Evolutionary conservation across 2,113 vertebrate species (phyloP), one percentile per base, ranked within the genome.

Genomic region (Penelope pileata): DNA sequence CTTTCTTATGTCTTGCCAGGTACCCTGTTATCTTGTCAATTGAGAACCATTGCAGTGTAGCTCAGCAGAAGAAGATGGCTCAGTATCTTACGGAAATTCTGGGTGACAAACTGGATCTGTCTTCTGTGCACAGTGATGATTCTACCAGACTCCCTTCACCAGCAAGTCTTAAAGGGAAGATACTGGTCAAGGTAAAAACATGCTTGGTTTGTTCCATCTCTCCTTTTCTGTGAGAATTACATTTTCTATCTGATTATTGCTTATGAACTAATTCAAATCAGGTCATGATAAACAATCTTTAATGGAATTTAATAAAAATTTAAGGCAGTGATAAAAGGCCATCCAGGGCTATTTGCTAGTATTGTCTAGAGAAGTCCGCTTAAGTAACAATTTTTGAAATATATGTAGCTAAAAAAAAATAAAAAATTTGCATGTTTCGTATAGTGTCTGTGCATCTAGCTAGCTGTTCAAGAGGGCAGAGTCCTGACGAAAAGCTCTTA

Each of bases 61-160:
- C 97, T 54, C 99, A 99, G 97, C 99, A 99, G 94, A 99, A 99
- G 97, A 99, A 99, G 96, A 99, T 99, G 99, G 99, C 99, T 32
- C 98, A 98, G 96, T 99, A 99, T 63, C 98, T 99, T 42, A 97
- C 56, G 1, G 99, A 99, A 94, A 98, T 99, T 85, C 96, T 99
- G 11, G 99, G 99, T 18, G 99, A 99, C 94, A 99, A 99, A 94
- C 97, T 99, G 97, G 98, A 99, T 90, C 91, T 99, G 83, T 98
- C 99, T 4, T 97, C 96, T 29, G 97, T 99, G 94, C 97, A 96
- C 91, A 97, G 32, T 0, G 98, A 98, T 5, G 98, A 99, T 36
- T 94, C 97, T 10, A 97, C 97, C 56, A 82, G 40, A 16, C 98
- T 99, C 72, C 99, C 99, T 12, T 99, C 99, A 2, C 99, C 99